These are phyloP conservation scores for Rousettus madagascariensis DNA, from an alignment of 2,797 vertebrate genomes.

Conservation along the genomic window DNA sequence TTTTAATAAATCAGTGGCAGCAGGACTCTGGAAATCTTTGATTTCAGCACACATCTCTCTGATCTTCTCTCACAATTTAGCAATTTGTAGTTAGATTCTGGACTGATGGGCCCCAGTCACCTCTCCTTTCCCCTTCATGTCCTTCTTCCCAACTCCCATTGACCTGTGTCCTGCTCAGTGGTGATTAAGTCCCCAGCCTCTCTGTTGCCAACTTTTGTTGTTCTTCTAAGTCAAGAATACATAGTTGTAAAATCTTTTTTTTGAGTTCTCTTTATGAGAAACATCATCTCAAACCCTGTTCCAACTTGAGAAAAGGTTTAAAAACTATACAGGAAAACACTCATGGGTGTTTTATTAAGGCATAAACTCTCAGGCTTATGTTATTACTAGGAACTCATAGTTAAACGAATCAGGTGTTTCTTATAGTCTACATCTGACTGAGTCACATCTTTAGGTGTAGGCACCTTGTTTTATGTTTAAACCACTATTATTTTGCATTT, in stretches of 20 bases:
- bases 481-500: not conserved
- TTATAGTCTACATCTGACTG: not conserved
- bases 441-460: not conserved
- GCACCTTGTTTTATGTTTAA: not conserved
- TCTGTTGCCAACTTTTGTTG: not conserved
- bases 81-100: not conserved
- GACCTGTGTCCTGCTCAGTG: not conserved
- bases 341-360: not conserved
- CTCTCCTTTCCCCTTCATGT: not conserved
- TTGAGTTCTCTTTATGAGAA: not conserved
- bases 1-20: not conserved
- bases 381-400: not conserved
- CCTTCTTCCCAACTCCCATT: not conserved
- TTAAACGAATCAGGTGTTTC: not conserved
- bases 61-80: not conserved
- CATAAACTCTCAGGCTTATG: not conserved
- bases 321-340: not conserved
- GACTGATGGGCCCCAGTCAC: not conserved
- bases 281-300: not conserved
- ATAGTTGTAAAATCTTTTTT: not conserved
- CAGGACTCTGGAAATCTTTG: not conserved
- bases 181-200: not conserved
- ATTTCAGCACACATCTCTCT: not conserved
- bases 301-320: not conserved
- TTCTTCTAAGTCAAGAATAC: not conserved